Evolutionary conservation across 2,888 invertebrate genomes (phyloP), one percentile per base, ranked within the genome.

Genomic region (Sicus ferrugineus): DNA sequence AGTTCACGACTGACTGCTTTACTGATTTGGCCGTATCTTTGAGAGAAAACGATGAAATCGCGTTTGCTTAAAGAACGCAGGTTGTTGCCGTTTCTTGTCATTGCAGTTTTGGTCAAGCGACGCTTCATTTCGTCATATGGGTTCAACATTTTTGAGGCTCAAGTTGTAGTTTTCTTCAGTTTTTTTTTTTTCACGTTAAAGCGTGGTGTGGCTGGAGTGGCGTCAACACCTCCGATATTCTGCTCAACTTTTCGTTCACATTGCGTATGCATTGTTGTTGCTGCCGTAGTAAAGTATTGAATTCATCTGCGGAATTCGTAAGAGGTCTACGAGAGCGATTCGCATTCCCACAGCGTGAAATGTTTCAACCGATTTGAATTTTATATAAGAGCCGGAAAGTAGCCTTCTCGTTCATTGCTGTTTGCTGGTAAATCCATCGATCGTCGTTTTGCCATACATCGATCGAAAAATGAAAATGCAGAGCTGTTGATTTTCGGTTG

Each of bases 21-120:
- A n/a, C n/a, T n/a, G n/a, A n/a, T n/a, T n/a, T n/a, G n/a, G n/a
- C n/a, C n/a, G n/a, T n/a, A n/a, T n/a, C n/a, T n/a, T n/a, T n/a
- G n/a, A n/a, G n/a, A n/a, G 42, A 3, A 16, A 42, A 3, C 42
- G 5, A 4, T 42, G 14, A 42, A 42, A 9, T 42, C 16, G 16
- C n/a, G 14, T 79, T 79, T 76, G 76, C 78, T 82, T 82, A 77
- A 82, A 82, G 79, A 81, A 81, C 80, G 78, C 80, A 77, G 77
- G 76, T 76, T 80, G 78, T 79, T 78, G 78, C 77, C 74, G 76
- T 79, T 77, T 77, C 77, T 80, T 79, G 81, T 78, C 82, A 82
- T 80, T 82, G 76, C 75, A 74, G 69, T 73, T 77, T 78, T 77
- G 77, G 59, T 72, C 75, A 72, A 68, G 63, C 68, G 70, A 42